phyloP scores from a whole-genome alignment of 2,888 invertebrate species.

The Nemurella pictetii region DNA sequence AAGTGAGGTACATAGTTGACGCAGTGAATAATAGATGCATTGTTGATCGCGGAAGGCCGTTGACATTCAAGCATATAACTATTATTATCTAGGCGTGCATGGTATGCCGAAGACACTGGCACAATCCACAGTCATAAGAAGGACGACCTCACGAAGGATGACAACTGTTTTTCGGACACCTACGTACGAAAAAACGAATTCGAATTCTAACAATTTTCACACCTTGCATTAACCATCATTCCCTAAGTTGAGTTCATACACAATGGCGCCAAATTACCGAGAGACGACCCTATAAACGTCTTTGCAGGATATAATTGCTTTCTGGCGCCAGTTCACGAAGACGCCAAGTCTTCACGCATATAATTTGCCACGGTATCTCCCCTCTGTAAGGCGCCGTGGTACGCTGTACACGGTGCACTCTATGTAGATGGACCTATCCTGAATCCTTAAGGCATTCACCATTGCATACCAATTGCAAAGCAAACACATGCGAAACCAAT shows the following conservation, averaged over 20 bases:
- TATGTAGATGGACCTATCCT: no score
- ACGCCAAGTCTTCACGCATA: not conserved
- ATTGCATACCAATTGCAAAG: not conserved
- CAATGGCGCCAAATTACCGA: not conserved
- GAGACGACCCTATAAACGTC: not conserved
- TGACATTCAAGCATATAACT: conserved; percentile 1
- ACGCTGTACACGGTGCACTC: not conserved
- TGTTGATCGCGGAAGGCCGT: conserved; percentile 20
- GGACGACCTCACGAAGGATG: conserved; percentile 30
- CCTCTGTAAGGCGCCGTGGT: not conserved
- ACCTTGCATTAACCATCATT: not conserved
- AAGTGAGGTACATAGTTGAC: conserved; percentile 14
- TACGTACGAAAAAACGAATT: conserved; percentile 1
- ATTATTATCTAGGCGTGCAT: not conserved
- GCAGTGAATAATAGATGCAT: conserved; percentile 6
- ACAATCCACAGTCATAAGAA: no score
- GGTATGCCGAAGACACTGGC: not conserved
- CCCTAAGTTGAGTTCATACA: not conserved
- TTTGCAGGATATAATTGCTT: not conserved
- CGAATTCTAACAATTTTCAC: not conserved
- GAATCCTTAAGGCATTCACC: not conserved
- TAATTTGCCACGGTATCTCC: not conserved
- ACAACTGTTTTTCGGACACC: conserved; percentile 30
- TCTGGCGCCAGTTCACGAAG: not conserved
- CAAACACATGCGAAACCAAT: not conserved